Conservation (phyloP, 2,888 invertebrate species). For the Cabera pusaria region DNA sequence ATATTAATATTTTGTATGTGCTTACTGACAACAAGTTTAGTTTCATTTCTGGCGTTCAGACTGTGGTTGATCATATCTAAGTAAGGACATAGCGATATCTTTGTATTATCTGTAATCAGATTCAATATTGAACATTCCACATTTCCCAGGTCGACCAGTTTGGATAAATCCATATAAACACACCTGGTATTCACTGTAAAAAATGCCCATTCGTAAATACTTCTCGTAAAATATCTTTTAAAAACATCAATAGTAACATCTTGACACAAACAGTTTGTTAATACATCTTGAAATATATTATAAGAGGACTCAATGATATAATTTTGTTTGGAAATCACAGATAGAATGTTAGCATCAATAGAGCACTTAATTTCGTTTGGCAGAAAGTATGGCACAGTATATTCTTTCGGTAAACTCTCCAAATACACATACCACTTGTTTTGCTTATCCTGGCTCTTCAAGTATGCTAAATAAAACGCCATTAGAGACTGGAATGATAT, state of each 20-base stretch:
- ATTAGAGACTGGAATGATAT: constrained; percentile 88
- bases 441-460: constrained; percentile 80
- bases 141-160: constrained; percentile 68
- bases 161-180: constrained; percentile 86
- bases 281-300: constrained; percentile 70
- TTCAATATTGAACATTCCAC: constrained; percentile 60
- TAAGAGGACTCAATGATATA: constrained; percentile 69
- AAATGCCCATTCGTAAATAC: constrained; percentile 90
- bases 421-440: constrained; percentile 87
- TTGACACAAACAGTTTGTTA: constrained; percentile 54
- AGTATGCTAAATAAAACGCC: constrained; percentile 88
- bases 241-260: constrained; percentile 65
- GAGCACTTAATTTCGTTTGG: constrained; percentile 75
- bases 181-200: constrained; percentile 93
- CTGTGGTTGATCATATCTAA: constrained; percentile 96
- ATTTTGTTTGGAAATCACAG: constrained; percentile 78
- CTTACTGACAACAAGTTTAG: constrained; percentile 61
- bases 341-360: constrained; percentile 83
- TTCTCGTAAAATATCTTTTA: constrained; percentile 49
- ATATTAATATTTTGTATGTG: constrained; percentile 55
- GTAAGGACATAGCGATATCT: constrained; percentile 92
- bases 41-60: constrained; percentile 82
- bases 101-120: constrained; percentile 82
- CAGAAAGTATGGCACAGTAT: constrained; percentile 88
- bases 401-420: constrained; percentile 86